These are phyloP conservation scores for Drosophila paulistorum DNA, from an alignment of 1,140 invertebrate species.

Conservation along the genomic window DNA sequence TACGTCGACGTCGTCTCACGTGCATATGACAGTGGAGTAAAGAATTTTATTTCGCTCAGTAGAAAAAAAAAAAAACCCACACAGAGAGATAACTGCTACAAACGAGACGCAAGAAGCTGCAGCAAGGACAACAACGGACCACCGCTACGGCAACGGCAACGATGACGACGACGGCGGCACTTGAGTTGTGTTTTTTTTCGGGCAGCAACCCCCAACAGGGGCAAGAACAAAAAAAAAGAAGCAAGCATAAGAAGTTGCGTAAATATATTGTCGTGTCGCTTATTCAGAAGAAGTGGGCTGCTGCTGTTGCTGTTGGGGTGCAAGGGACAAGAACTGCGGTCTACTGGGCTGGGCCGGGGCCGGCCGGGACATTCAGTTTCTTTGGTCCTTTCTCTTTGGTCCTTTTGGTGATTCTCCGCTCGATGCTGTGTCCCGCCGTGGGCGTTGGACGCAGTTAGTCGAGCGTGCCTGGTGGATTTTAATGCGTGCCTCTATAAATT, in stretches of 20 bases:
- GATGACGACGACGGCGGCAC: slow-evolving; percentile 36
- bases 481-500: slow-evolving; percentile 80
- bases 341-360: slow-evolving; percentile 21
- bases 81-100: slow-evolving; percentile 71
- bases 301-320: slow-evolving; percentile 27
- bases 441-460: slow-evolving; percentile 72
- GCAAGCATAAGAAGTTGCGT: slow-evolving; percentile 75
- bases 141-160: slow-evolving; percentile 46
- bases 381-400: no score
- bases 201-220: slow-evolving; percentile 51
- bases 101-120: slow-evolving; percentile 77
- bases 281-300: slow-evolving; percentile 36
- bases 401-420: slow-evolving; percentile 8
- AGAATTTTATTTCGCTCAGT: slow-evolving; percentile 79
- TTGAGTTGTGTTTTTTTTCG: slow-evolving; percentile 61
- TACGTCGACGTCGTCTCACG: slow-evolving; percentile 51
- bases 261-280: slow-evolving; percentile 78
- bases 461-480: slow-evolving; percentile 72
- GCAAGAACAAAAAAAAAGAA: slow-evolving; percentile 15
- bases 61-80: slow-evolving; percentile 35
- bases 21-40: slow-evolving; percentile 81
- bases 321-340: slow-evolving; percentile 39
- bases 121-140: slow-evolving; percentile 42
- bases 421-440: slow-evolving; percentile 26
- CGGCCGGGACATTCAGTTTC: slow-evolving; percentile 28